Base-by-base conservation (phyloP, 2,113 vertebrate species). In the Scophthalmus maximus region DNA sequence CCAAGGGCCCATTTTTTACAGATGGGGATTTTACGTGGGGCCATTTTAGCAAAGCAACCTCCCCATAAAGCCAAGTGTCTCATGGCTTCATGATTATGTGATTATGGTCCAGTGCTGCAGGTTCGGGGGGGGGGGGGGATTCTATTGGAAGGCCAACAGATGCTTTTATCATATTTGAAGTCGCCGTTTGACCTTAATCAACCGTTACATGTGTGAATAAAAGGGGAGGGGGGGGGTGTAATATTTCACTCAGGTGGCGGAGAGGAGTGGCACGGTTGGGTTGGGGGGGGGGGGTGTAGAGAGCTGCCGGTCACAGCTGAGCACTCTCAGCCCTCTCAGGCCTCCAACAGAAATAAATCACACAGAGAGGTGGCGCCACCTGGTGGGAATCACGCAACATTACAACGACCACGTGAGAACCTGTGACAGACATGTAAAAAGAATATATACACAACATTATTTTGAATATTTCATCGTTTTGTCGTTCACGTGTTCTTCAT, bases 11-110 rank as follows among this genome's bases (percentile, higher is more conserved):
- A 81, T 85, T 87, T n/a, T 87, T 78, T 85, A 81, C 85, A 90
- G 88, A 85, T 90, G 83, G 87, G 53, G 67, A n/a, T 90, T 86
- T 90, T 87, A 88, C 84, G 78, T 79, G 58, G n/a, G 75, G 82
- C 80, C 82, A 74, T 87, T 91, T 90, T 86, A 82, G 79, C 75
- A 79, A 87, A 89, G 88, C 72, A 80, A 79, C 85, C 76, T 82
- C 76, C 76, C 78, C 80, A 85, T 89, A 88, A 91, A 91, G 82
- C 74, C 73, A 73, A 89, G 85, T 81, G 85, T 85, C 80, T 88
- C 85, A 85, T 88, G 46, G 62, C 82, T 84, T 87, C 84, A 87
- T 87, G 82, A 89, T 87, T 79, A 81, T 79, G 86, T 82, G 82
- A 91, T 88, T 88, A 89, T 81, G 86, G 83, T 85, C 79, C 73